Percentiles rank a stretch among this genome's conserved stretches.
These are phyloP conservation scores for Leptopilina drosophilae DNA, from an alignment of 2,888 invertebrate genomes.

Conservation along the genomic window DNA sequence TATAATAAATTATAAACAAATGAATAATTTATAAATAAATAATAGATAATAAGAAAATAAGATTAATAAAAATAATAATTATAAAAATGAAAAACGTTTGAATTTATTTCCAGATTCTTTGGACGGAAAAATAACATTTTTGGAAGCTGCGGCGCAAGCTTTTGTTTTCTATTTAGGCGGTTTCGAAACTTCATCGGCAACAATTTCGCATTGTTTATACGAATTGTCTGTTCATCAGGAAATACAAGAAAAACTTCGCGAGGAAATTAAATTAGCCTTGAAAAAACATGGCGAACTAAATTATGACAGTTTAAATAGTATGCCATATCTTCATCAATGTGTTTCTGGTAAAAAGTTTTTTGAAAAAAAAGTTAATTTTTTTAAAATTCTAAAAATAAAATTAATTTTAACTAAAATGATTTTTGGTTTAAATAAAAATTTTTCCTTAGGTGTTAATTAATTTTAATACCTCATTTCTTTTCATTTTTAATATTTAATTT, in stretches of 20 bases:
- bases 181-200: constrained; percentile 77
- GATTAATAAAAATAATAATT: too few species aligned
- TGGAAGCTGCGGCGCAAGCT: constrained; percentile 76
- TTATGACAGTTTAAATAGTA: constrained; percentile 68
- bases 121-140: constrained; percentile 65
- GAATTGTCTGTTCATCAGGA: constrained; percentile 74
- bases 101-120: constrained; percentile 1
- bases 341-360: constrained; percentile 8
- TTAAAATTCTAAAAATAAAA: too few species aligned
- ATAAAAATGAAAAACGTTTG: too few species aligned
- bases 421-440: too few species aligned
- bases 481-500: too few species aligned
- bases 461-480: too few species aligned
- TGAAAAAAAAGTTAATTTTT: too few species aligned
- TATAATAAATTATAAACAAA: background rate
- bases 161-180: constrained; percentile 77
- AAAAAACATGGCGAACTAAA: constrained; percentile 65
- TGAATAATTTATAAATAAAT: too few species aligned
- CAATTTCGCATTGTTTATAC: constrained; percentile 75
- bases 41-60: too few species aligned
- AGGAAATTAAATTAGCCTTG: constrained; percentile 71
- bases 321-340: constrained; percentile 43
- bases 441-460: too few species aligned
- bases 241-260: constrained; percentile 73
- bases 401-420: too few species aligned